Evolutionary conservation across 92 coral and sea anemone species (phyloP), one percentile per base, ranked within the genome.

Genomic region (Phenganax stokvisi): DNA sequence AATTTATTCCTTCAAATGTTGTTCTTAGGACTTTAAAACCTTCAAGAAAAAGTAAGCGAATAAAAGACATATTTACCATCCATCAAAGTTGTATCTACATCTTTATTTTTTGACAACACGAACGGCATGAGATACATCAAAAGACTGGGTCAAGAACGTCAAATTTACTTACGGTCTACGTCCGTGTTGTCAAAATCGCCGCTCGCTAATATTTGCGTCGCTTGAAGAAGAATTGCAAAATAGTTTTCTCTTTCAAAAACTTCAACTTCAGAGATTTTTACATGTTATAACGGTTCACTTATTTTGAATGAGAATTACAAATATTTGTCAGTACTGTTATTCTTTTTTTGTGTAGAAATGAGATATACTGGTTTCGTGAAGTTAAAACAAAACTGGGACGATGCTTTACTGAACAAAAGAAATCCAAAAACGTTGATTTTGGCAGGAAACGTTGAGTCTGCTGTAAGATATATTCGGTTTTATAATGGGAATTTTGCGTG

Each of bases 401-500:
- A 92, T 80, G 90, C 85, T 68, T 81, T 91, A 64, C 80, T 72
- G 17, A 85, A 86, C 25, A 68, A 70, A 8, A 85, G 79, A 8
- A 92, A 92, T 57, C 92, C 99, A 3, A 89, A 90, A 78, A 92
- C 86, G 10, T 88, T 90, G 85, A 96, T 96, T 51, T 75, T 96
- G 52, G 86, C 99, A 5, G 99, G 99, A 37, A 96, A 96, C 59
- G 81, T 96, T 51, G 99, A 92, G 67, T 90, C 92, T 82, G 97
- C 99, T 91, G 99, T 96, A 37, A 88, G 98, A 65, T 10, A 27
- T 12, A 12, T 0, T 12, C 5, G 31, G 71, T 11, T 65, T 44
- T 10, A 17, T 44, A 11, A 17, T 65, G 57, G 57, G 20, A 37
- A 17, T 20, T 7, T 7, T 31, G 16, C 10, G 29, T 64, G 11